These are phyloP conservation scores for Lophochroa leadbeateri DNA, from an alignment of 2,113 vertebrate species.

Conservation along the genomic window DNA sequence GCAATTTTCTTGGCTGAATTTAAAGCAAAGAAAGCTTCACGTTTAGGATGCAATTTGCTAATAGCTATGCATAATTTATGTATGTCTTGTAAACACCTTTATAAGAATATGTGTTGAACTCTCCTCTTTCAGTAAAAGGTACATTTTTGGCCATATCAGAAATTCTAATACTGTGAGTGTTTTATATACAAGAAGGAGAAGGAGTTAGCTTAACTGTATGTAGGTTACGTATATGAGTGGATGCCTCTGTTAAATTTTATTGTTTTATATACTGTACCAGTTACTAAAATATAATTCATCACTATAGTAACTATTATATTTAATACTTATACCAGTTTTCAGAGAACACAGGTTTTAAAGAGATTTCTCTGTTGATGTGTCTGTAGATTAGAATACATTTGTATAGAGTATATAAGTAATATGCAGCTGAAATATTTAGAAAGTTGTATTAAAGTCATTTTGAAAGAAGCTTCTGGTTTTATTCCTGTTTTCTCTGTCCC, in stretches of 20 bases:
- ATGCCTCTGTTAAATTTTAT: not conserved
- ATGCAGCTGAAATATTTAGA: not conserved
- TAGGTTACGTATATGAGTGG: not conserved
- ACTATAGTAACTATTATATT: not conserved
- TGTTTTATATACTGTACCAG: not conserved
- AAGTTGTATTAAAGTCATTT: not conserved
- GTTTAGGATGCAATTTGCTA: conserved; percentile 40
- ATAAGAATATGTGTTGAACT: not conserved
- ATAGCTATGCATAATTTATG: conserved; percentile 45
- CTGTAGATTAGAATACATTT: not conserved
- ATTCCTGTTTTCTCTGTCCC: not conserved
- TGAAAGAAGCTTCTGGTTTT: not conserved
- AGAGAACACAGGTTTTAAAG: conserved; percentile 6
- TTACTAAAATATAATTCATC: not conserved
- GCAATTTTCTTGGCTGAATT: conserved; percentile 27
- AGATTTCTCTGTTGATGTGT: not conserved
- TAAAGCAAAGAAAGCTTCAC: conserved; percentile 31
- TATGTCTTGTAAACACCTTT: conserved; percentile 39
- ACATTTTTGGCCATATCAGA: not conserved
- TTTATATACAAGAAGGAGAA: not conserved
- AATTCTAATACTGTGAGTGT: not conserved
- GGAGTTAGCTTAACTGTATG: not conserved
- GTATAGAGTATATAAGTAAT: not conserved
- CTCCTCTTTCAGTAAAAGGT: not conserved
- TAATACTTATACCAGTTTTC: not conserved